Percentiles rank a stretch among this genome's conserved stretches.
phyloP scores from a whole-genome alignment of 2,797 vertebrate genomes.

The Girardinus metallicus region DNA sequence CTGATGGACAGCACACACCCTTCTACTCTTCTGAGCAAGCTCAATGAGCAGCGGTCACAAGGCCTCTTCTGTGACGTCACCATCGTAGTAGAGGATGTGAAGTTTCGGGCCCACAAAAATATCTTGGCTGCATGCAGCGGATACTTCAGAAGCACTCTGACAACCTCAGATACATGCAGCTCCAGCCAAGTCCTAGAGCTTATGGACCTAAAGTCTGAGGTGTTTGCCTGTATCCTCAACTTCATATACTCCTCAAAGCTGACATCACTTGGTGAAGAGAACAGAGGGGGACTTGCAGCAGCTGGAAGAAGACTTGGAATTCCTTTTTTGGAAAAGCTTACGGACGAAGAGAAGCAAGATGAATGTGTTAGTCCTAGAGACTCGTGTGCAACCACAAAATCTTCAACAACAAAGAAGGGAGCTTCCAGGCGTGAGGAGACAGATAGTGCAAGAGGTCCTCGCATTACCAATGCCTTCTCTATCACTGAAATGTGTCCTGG shows the following conservation, averaged over 20 bases:
- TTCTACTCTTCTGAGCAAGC: constrained; percentile 89
- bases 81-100: constrained; percentile 97
- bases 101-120: constrained; percentile 97
- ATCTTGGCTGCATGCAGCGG: constrained; percentile 95
- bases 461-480: constrained; percentile 98
- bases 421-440: constrained; percentile 85
- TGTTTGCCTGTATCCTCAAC: constrained; percentile 96
- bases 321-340: constrained; percentile 94
- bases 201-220: constrained; percentile 95
- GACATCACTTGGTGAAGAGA: constrained; percentile 83
- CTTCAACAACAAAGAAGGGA: constrained; percentile 84
- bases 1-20: constrained; percentile 92
- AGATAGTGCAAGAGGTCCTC: constrained; percentile 87
- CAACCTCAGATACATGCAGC: constrained; percentile 85
- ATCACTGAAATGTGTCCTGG: constrained; percentile 92
- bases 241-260: constrained; percentile 98
- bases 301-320: constrained; percentile 96
- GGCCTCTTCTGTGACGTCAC: constrained; percentile 97
- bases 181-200: constrained; percentile 93
- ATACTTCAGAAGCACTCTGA: constrained; percentile 94
- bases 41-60: constrained; percentile 94
- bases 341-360: constrained; percentile 75
- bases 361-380: constrained; percentile 60
- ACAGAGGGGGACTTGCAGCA: constrained; percentile 86
- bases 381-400: constrained; percentile 64